Evolutionary conservation across 1,140 invertebrate species (phyloP).

Genomic region (Steinernema feltiae): DNA sequence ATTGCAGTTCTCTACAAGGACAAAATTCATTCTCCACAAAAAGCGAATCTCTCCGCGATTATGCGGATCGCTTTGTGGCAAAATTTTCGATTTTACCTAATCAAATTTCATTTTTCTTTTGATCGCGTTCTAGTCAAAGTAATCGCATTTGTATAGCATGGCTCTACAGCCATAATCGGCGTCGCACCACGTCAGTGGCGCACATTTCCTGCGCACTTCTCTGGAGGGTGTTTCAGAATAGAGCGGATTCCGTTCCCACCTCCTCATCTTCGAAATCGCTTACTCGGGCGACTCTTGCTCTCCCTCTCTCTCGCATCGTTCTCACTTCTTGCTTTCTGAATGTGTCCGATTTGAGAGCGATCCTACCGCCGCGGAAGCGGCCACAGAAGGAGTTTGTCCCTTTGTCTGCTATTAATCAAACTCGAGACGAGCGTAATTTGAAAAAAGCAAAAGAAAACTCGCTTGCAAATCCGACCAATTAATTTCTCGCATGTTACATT

Average conservation of each 20-base stretch:
- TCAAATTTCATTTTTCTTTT: neutral
- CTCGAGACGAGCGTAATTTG: neutral
- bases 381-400: neutral
- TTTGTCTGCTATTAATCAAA: neutral
- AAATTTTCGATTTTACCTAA: neutral
- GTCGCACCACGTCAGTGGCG: too few relatives aligned
- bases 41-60: neutral
- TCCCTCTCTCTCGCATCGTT: neutral
- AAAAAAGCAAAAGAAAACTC: neutral
- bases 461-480: neutral
- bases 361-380: neutral
- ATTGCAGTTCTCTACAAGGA: too few relatives aligned
- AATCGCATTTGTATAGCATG: constrained; percentile 5
- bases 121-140: neutral
- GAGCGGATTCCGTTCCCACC: too few relatives aligned
- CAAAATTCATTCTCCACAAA: too few relatives aligned
- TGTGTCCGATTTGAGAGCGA: too few relatives aligned
- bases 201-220: neutral
- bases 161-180: neutral
- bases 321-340: neutral
- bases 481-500: neutral
- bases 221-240: neutral
- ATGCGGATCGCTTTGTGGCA: neutral
- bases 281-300: neutral
- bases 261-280: neutral